These are phyloP conservation scores for Mantis religiosa DNA, from an alignment of 2,888 invertebrate genomes.

Conservation along the genomic window DNA sequence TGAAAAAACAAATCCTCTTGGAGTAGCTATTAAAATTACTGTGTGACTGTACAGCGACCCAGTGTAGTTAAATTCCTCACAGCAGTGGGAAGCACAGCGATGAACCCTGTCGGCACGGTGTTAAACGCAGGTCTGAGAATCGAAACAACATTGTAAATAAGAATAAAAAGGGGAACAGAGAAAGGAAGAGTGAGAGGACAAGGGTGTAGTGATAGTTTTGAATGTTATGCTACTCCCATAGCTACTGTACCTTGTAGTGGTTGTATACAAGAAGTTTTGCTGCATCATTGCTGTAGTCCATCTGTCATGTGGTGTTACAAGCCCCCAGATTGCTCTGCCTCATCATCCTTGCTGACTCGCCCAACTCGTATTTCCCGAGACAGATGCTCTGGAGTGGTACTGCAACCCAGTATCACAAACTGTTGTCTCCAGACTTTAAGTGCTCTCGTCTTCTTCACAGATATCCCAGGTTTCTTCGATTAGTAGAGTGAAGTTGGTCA, in stretches of 20 bases:
- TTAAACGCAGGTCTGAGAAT: neutral
- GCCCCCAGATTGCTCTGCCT: neutral
- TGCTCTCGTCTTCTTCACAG: too few species aligned
- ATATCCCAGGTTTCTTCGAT: too few species aligned
- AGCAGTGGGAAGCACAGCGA: neutral
- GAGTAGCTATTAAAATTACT: neutral
- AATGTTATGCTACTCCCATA: neutral
- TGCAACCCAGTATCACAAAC: neutral
- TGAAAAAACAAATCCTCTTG: too few species aligned
- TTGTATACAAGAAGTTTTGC: neutral
- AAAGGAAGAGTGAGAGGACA: neutral
- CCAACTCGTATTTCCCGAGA: neutral
- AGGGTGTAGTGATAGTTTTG: neutral
- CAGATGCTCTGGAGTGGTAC: neutral
- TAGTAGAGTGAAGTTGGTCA: too few species aligned
- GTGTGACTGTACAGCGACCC: neutral
- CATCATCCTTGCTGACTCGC: neutral
- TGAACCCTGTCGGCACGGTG: neutral
- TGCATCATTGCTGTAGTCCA: slow-evolving; percentile 10
- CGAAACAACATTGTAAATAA: neutral
- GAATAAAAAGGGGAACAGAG: neutral
- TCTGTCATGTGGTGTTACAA: slow-evolving; percentile 9
- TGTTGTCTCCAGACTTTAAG: neutral
- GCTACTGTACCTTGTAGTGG: neutral
- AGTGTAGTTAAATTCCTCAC: neutral